These are phyloP conservation scores for Dasyornis broadbenti DNA, from an alignment of 2,113 vertebrate species.

Conservation along the genomic window DNA sequence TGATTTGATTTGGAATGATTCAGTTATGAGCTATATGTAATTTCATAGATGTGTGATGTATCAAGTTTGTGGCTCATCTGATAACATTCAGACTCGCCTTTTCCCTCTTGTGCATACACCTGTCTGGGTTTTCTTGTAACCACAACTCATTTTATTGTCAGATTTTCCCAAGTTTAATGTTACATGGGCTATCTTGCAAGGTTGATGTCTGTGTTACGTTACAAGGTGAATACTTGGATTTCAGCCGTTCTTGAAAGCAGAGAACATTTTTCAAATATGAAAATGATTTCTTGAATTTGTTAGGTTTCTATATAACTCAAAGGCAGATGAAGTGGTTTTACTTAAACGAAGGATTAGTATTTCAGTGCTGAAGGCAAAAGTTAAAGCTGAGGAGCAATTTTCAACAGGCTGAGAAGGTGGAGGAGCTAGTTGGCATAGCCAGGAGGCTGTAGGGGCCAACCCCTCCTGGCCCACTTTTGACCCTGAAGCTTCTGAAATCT, in stretches of 20 bases:
- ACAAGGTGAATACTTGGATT: not conserved
- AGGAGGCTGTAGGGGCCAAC: fast-evolving
- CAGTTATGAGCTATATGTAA: conserved; percentile 2
- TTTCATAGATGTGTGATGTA: conserved; percentile 23
- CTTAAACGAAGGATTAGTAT: not conserved
- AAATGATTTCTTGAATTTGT: not conserved
- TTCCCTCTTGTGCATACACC: not conserved
- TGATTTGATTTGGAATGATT: conserved; percentile 56
- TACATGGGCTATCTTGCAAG: not conserved
- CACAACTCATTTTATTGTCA: not conserved
- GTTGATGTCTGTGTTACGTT: not conserved
- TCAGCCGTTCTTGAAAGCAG: not conserved
- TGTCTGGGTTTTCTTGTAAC: not conserved
- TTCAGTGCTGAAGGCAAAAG: not conserved
- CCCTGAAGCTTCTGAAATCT: not conserved
- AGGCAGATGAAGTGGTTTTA: not conserved
- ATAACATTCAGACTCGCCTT: not conserved
- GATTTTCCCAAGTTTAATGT: not conserved
- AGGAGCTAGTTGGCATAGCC: not conserved
- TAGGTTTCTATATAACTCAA: not conserved
- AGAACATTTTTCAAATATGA: not conserved
- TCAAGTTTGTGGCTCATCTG: conserved; percentile 7
- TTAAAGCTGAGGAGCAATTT: not conserved
- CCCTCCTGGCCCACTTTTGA: not conserved
- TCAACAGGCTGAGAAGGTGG: not conserved